These are phyloP conservation scores for Enteromius mattozi DNA, from an alignment of 2,797 vertebrate genomes.

Conservation along the genomic window DNA sequence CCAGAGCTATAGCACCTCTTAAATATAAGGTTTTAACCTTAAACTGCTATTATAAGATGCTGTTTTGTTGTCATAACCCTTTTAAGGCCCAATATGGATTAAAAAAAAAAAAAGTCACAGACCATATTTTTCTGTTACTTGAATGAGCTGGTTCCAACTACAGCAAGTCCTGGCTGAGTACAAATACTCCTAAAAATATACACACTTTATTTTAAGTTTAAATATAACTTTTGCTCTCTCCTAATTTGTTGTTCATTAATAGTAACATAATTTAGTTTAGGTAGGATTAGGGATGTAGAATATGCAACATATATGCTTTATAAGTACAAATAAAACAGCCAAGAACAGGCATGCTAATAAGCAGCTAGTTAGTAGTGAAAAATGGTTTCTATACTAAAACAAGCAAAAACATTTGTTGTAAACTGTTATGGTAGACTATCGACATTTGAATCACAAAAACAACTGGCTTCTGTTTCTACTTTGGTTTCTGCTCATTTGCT, in stretches of 20 bases:
- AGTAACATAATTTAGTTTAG: not conserved
- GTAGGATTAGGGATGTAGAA: too few species aligned
- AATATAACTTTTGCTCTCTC: too few species aligned
- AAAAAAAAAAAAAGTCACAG: not conserved
- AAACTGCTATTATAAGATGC: not conserved
- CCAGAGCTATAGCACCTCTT: not conserved
- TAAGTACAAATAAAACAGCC: too few species aligned
- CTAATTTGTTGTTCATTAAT: too few species aligned
- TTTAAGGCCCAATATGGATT: not conserved
- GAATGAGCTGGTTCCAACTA: not conserved
- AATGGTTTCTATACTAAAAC: too few species aligned
- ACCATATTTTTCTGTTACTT: not conserved
- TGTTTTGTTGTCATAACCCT: not conserved
- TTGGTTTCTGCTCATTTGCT: not conserved
- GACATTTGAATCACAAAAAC: not conserved
- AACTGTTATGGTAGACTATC: not conserved
- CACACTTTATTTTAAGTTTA: too few species aligned
- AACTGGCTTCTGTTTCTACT: not conserved
- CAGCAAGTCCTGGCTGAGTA: too few species aligned
- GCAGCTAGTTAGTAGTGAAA: too few species aligned
- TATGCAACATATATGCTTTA: too few species aligned
- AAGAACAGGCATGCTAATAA: too few species aligned
- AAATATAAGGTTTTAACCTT: not conserved
- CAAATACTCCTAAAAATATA: not conserved
- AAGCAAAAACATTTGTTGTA: not conserved